Evolutionary conservation across 2,113 vertebrate species (phyloP), one percentile per base, ranked within the genome.

Genomic region (Chaenocephalus aceratus): DNA sequence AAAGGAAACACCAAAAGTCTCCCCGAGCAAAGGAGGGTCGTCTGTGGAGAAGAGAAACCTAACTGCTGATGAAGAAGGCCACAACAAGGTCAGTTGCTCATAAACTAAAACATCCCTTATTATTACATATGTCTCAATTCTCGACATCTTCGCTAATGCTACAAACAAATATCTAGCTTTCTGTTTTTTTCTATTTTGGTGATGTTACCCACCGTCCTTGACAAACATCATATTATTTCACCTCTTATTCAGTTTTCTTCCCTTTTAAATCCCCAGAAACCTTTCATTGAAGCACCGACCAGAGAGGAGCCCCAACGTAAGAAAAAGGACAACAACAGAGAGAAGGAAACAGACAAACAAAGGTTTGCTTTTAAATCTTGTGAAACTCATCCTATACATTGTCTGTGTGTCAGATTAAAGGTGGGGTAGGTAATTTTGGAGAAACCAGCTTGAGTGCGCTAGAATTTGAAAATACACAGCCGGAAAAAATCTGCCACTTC

Each of bases 21-120:
- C 86, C 6, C 60, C 64, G 36, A 34, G 46, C 67, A 93, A 89
- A 87, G 92, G 73, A 75, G 11, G 62, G 30, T 30, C 10, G 4
- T 71, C 80, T 45, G 65, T 57, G 6, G 80, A 90, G 56, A 85
- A 83, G 62, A 86, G 60, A 11, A 74, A 77, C 72, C 3, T 30
- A 44, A 15, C 57, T 64, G 41, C 72, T 56, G 87, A 84, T 79
- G 75, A 69, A 77, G 73, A 70, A 30, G 51, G 76, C 36, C 81
- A 51, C 36, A 75, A 61, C 53, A 88, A 87, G 93, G 94, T 95
- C 41, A 82, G 91, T 67, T 41, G 4, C 23, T 52, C 21, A 34
- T 44, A 49, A 13, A 4, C 70, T 44, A 26, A 41, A 30, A n/a
- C 14, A 26, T 16, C 6, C 23, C 59, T 41, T 41, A 15, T 18